Percentiles rank a stretch among this genome's conserved stretches.
Evolutionary conservation across 2,113 vertebrate genomes (phyloP).

Genomic region (Neolamprologus modestus): DNA sequence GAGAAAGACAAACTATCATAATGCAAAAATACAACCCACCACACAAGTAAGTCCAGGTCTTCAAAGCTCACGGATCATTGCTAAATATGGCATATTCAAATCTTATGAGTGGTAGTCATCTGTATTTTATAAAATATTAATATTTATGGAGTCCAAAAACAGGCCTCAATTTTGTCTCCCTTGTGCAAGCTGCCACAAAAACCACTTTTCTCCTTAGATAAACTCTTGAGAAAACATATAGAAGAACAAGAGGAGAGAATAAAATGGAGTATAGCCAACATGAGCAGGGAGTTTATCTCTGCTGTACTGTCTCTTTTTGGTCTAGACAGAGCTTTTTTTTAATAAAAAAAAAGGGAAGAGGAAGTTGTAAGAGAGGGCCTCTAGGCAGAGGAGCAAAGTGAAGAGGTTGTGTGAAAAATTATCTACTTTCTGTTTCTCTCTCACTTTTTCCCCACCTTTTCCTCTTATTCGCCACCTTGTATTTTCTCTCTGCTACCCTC

Average conservation of each 20-base stretch:
- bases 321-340: not conserved
- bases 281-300: slow-evolving; percentile 9
- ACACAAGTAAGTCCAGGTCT: not conserved
- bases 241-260: not conserved
- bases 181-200: not conserved
- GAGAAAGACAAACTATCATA: not conserved
- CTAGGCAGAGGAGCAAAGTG: slow-evolving; percentile 25
- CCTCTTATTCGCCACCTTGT: slow-evolving; percentile 10
- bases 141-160: not conserved
- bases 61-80: not conserved
- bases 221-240: not conserved
- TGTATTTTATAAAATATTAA: slow-evolving; percentile 29
- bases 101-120: not conserved
- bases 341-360: not conserved
- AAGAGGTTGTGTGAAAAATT: slow-evolving; percentile 28
- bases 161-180: not conserved
- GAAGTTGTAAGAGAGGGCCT: slow-evolving; percentile 31
- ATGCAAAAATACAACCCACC: not conserved
- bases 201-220: not conserved
- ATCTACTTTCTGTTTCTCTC: not conserved
- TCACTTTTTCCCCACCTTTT: not conserved
- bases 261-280: not conserved
- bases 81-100: not conserved
- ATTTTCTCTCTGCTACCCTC: not conserved
- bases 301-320: not conserved